phyloP scores from a whole-genome alignment of 1,140 invertebrate species.

The Choristoneura fumiferana region DNA sequence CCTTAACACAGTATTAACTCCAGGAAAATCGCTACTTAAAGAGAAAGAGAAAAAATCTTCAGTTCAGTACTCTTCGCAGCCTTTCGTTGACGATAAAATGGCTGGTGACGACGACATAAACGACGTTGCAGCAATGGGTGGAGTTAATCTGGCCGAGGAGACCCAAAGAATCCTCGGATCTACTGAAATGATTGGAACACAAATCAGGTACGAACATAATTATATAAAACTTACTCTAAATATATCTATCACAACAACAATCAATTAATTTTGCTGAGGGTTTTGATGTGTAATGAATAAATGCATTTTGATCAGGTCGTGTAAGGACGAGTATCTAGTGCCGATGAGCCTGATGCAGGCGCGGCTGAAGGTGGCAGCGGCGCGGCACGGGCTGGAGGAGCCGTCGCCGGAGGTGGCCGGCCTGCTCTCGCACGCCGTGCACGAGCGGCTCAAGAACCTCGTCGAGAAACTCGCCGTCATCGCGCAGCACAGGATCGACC shows the following conservation, averaged over 20 bases:
- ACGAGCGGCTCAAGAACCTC: conserved; percentile 94
- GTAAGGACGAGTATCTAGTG: conserved; percentile 96
- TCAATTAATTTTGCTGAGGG: no score
- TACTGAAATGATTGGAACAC: conserved; percentile 96
- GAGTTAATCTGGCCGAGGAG: conserved; percentile 98
- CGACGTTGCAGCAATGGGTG: conserved; percentile 99
- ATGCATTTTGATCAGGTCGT: conserved; percentile 81
- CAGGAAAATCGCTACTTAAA: conserved; percentile 57
- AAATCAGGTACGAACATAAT: conserved; percentile 81
- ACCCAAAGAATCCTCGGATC: conserved; percentile 96
- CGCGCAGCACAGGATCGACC: conserved; percentile 90
- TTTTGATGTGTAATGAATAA: no score
- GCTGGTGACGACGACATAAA: conserved; percentile 85
- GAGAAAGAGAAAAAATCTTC: conserved; percentile 62
- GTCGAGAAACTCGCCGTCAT: conserved; percentile 96
- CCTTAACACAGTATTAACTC: conserved; percentile 52
- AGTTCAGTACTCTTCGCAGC: conserved; percentile 45
- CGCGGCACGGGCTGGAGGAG: conserved; percentile 92
- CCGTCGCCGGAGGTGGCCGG: conserved; percentile 92
- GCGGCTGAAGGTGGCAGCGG: conserved; percentile 86
- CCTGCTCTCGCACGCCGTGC: conserved; percentile 96
- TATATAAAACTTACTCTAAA: background rate
- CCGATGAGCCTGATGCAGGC: conserved; percentile 87
- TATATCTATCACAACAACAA: no score
- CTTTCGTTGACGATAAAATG: conserved; percentile 66